Percentiles rank a stretch among this genome's conserved stretches.
phyloP scores from a whole-genome alignment of 1,140 invertebrate genomes.

The Drosophila tristis region DNA sequence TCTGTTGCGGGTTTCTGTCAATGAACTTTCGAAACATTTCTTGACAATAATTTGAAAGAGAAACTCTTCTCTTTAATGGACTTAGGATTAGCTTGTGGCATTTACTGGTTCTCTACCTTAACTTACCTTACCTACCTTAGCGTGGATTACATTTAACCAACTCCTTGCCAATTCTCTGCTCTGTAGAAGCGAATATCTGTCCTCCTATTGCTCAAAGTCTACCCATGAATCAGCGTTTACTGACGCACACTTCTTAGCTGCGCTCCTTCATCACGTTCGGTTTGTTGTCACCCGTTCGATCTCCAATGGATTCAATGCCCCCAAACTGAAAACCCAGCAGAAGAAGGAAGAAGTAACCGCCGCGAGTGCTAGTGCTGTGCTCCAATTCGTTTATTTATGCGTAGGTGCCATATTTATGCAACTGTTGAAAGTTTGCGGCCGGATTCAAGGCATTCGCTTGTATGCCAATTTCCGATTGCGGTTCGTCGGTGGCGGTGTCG shows the following conservation, averaged over 20 bases:
- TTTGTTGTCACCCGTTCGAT: constrained; percentile 22
- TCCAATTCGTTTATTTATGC: constrained; percentile 41
- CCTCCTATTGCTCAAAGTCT: too few species aligned
- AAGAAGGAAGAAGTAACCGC: constrained; percentile 11
- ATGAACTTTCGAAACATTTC: too few species aligned
- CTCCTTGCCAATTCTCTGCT: too few species aligned
- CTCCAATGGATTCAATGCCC: constrained; percentile 19
- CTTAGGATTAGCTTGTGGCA: background rate
- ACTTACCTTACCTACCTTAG: too few species aligned
- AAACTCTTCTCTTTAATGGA: too few species aligned
- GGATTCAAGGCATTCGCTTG: constrained; percentile 42
- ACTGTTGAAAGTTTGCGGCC: constrained; percentile 24
- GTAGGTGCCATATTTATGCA: constrained; percentile 51
- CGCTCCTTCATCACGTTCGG: constrained; percentile 23
- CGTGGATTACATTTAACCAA: too few species aligned
- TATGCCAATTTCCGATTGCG: constrained; percentile 36
- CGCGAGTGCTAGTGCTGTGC: background rate
- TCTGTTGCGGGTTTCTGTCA: too few species aligned
- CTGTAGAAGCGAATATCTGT: too few species aligned
- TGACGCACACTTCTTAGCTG: background rate
- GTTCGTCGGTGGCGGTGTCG: constrained; percentile 31
- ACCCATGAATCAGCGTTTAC: too few species aligned
- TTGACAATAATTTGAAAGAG: too few species aligned
- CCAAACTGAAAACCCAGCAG: constrained; percentile 14
- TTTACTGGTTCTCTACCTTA: too few species aligned